Base-by-base conservation (phyloP, 2,797 vertebrate genomes). In the Netta rufina region DNA sequence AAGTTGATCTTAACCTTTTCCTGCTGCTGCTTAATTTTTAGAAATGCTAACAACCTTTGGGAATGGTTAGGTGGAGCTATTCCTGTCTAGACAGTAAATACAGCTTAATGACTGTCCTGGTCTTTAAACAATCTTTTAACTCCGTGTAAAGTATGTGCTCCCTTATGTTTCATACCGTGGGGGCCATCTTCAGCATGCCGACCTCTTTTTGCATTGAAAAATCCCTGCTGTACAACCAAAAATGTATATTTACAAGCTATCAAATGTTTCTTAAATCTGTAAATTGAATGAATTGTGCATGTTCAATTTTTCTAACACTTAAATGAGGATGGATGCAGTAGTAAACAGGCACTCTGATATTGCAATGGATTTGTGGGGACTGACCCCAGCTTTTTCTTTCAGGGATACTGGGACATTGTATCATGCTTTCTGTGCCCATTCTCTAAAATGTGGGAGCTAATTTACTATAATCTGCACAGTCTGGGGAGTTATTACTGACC, bases 31-130 rank as follows among this genome's bases (percentile, higher is more conserved):
- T 96, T 96, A 96, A 96, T 96, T 96, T 95, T 95, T 96, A 95
- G 95, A 96, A 96, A 95, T 96, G 96, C 95, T 95, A 96, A 96
- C 92, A 96, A 83, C 96, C 95, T 96, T 96, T 96, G 96, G 95
- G 96, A 96, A 96, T 94, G 96, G 89, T 95, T 96, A 96, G 96
- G 95, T 96, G 96, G 96, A 96, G 94, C 93, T 96, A 92, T 95
- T 96, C 84, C 96, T 96, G 96, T 96, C 96, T 96, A 96, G 96
- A 96, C 96, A 87, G 94, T 96, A 96, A 95, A 93, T 96, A 96
- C 95, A 95, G 87, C 75, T 95, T 96, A 96, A 96, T 95, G 94
- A 95, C 89, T 92, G 92, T 89, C 86, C 93, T 91, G 78, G 92
- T 95, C 94, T 95, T 96, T 91, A 94, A 95, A 93, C 94, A 95